phyloP scores from a whole-genome alignment of 2,113 vertebrate species.

The Neotragus pygmaeus region DNA sequence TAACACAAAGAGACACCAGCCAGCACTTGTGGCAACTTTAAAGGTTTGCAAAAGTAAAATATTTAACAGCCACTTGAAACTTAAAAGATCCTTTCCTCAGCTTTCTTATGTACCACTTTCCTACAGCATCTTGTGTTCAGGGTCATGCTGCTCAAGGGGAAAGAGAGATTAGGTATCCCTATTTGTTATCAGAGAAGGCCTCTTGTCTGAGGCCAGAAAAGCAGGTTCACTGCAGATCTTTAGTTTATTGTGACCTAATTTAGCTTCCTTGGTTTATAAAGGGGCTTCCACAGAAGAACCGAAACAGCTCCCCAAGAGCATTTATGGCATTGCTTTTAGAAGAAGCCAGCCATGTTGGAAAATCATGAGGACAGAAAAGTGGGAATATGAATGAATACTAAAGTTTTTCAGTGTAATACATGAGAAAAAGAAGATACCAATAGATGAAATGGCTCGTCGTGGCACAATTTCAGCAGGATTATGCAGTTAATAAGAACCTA shows the following conservation, averaged over 20 bases:
- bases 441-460: neutral
- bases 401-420: neutral
- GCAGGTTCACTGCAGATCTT: neutral
- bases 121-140: neutral
- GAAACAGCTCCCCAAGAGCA: neutral
- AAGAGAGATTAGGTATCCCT: neutral
- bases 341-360: neutral
- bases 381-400: neutral
- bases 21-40: neutral
- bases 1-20: neutral
- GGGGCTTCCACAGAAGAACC: neutral
- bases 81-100: neutral
- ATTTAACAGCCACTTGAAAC: slow-evolving; percentile 2
- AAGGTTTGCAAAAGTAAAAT: slow-evolving; percentile 4
- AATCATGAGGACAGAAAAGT: neutral
- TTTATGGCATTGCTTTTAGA: neutral
- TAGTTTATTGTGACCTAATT: neutral
- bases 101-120: neutral
- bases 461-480: neutral
- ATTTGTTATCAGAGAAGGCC: neutral
- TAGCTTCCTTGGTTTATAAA: neutral
- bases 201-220: neutral
- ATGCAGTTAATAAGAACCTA: neutral
- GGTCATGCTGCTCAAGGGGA: neutral
- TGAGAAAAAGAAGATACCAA: neutral